Evolutionary conservation across 35 echinoderm and acorn worm genomes (phyloP), one percentile per base, ranked within the genome.

Genomic region (Holothuria glaberrima): DNA sequence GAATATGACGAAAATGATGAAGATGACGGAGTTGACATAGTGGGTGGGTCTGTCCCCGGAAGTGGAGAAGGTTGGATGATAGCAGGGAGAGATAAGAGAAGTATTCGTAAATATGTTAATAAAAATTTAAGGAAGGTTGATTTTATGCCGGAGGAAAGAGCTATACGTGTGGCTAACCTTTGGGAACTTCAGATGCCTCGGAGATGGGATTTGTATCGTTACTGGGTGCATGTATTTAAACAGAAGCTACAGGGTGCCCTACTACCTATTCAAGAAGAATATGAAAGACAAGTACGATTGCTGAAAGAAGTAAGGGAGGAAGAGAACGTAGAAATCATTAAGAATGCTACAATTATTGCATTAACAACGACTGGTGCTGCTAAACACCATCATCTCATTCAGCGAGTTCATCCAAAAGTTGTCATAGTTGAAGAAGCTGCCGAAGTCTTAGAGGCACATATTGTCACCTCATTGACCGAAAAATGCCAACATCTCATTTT

Each of bases 351-450:
- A 6, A 88, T 99, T 50, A 89, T 99, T 30, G 97, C 93, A 6
- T 88, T 99, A 77, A 99, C 97, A 86, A 99, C 97, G 76, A 99
- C 97, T 10, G 93, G 93, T 36, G 93, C 97, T 7, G 90, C 97
- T 19, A 92, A 90, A 92, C 89, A 83, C 75, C 90, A 89, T 34
- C 50, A 59, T 24, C 88, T 99, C 9, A 28, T 99, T 31, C 88
- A 99, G 69, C 70, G 97, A 45, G 65, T 93, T 3, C 58, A 94
- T 26, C 91, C 97, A 16, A 88, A 79, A 69, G 93, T 95, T 27
- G 76, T 95, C 17, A 65, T 99, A n/a, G 97, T 99, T 18, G 97
- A 99, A 66, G 97, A 99, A 89, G 97, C 97, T 30, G 93, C 97
- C 24, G 97, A 99, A 66, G 93, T 98, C 0, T 61, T 98, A 48